Evolutionary conservation across 2,113 vertebrate species (phyloP), one percentile per base, ranked within the genome.

Genomic region (Condylura cristata): DNA sequence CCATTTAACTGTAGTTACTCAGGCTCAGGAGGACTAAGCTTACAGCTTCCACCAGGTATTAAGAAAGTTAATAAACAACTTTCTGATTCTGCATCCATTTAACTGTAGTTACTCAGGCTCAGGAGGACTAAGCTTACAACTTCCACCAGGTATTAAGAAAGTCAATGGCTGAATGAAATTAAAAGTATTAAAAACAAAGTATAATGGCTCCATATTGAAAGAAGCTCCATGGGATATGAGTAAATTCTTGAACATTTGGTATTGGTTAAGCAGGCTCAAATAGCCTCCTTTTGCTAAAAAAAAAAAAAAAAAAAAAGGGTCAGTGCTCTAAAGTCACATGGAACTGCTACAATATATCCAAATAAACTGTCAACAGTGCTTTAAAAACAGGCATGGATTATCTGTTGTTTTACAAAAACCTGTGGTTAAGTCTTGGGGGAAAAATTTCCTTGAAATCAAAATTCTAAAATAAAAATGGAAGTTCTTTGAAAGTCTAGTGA

Each of bases 171-270:
- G 99, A 99, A 99, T 99, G 97, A 98, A 99, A 96, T 97, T 99
- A 95, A 98, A 99, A 91, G 99, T 99, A 76, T 98, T 99, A 44
- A 99, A 99, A 90, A 99, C 99, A 1, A 99, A 99, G 75, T 99
- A 99, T 86, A 99, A 99, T 98, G 99, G 99, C 65, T 98, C 98
- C 89, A 98, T 99, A 76, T 96, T 99, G 92, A 99, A 99, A 0
- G 99, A 99, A 7, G 99, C 99, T 17, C 99, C 99, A 12, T 99
- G 99, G 99, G 99, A 99, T 92, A 99, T 99, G 99, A 99, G 99
- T 97, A 99, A 99, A 96, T 99, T 99, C 97, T 97, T 99, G 93
- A 99, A 99, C 95, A 99, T 99, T 93, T 99, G 99, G 97, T 99
- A 99, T 96, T 98, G 98, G 10, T 41, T 99, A 11, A 99, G 99